Base-by-base conservation (phyloP, 1,140 invertebrate species). In the Drosophila nebulosa region DNA sequence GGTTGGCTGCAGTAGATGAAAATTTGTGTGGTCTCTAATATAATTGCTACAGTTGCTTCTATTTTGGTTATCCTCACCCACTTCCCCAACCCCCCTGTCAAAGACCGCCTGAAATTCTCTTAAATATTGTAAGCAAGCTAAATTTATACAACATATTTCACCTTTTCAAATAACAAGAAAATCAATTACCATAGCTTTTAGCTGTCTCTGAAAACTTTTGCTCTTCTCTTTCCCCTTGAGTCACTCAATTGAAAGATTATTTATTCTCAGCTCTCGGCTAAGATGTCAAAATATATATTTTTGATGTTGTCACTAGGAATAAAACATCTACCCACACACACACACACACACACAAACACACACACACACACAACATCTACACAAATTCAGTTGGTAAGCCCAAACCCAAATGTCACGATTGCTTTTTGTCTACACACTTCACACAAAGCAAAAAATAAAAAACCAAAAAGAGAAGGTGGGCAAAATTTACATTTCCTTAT, bases 221-320 rank as follows among this genome's bases (percentile, higher is more conserved):
- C n/a, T 3, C 21, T 60, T n/a, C 10, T 24, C 55, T 32, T 27
- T 24, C 55, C 18, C 46, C 22, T 51, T 4, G 22, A 51, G 46
- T 10, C 46, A 51, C n/a, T 42, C 39, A 36, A n/a, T 42, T 42
- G 14, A 21, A 46, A 46, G 39, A 46, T 55, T 55, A 55, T 26
- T 30, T 55, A 26, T 55, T 14, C 52, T 30, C 26, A 39, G 36
- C 57, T 46, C 57, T 46, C 14, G 22, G 32, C 39, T 46, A 60
- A 60, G 22, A 26, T 60, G 57, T 30, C 57, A 36, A 60, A 60
- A 60, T 39, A 60, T 60, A 60, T 60, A 30, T 52, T 46, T 60
- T 42, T 46, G 39, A 60, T 60, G 35, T 60, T 60, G 57, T 60
- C 57, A 60, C 57, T 42, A 26, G 36, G 5, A 26, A 46, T 46